Base-by-base conservation (phyloP, 1,140 invertebrate species). In the Parasteatoda tepidariorum region DNA sequence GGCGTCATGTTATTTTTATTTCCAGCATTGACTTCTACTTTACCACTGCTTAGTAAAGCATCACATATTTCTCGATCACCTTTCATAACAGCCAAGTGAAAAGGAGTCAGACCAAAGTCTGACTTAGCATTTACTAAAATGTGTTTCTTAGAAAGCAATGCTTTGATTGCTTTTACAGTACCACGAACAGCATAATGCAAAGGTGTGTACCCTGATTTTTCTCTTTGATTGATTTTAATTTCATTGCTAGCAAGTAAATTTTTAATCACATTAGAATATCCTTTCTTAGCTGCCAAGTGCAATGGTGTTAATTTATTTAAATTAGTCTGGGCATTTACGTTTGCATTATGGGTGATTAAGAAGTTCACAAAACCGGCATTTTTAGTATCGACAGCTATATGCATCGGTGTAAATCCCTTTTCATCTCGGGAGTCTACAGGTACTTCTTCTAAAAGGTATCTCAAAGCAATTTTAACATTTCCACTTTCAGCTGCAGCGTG, bases 381-480 rank as follows among this genome's bases (percentile, higher is more conserved):
- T 28, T 34, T 34, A 68, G 11, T 13, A 13, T 48, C 66, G 6
- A 34, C 66, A 68, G 66, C 66, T 68, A 68, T 22, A 68, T 68
- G 66, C 6, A 68, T 68, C 3, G 66, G 33, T 1, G 66, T 30
- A 38, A 38, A 48, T 1, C 66, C 66, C 11, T 41, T 38, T 38
- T 22, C 41, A 68, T 68, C 66, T 38, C 15, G 22, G 18, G 30
- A 11, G 28, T 34, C 22, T 28, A 68, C 3, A 41, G 34, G 11
- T 4, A 4, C 28, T 28, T 68, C 24, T 15, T 2, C 28, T 22
- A 68, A 38, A 68, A 28, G 7, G 22, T 18, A 34, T 28, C 22
- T 68, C 2, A 48, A 48, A 13, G 38, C 38, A 13, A 68, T 24
- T n/a, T 68, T 38, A 26, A 13, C 11, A n/a, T 68, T 68, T 2